phyloP scores from a whole-genome alignment of 2,113 vertebrate species.

The Zapornia atra region DNA sequence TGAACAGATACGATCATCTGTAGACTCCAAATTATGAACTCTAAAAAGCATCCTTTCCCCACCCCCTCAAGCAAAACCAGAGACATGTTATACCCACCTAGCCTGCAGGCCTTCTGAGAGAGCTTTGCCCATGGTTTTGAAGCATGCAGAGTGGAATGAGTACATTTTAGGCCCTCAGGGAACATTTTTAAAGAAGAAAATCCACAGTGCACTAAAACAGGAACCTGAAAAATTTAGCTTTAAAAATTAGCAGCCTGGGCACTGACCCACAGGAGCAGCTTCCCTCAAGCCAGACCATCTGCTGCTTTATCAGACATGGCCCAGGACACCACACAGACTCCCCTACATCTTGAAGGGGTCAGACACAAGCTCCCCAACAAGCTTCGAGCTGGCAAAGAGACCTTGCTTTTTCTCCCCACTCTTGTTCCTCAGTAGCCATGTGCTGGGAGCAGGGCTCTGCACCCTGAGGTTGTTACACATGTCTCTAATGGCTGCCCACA shows the following conservation, averaged over 20 bases:
- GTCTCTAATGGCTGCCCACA: constrained; percentile 17
- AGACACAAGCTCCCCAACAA: not conserved
- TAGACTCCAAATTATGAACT: not conserved
- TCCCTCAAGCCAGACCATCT: not conserved
- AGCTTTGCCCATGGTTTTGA: not conserved
- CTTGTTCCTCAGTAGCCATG: not conserved
- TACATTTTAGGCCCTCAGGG: not conserved
- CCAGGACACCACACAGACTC: not conserved
- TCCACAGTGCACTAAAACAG: not conserved
- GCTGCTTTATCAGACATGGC: not conserved
- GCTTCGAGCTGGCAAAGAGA: not conserved
- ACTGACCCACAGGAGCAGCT: not conserved
- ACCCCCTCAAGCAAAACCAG: not conserved
- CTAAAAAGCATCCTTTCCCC: not conserved
- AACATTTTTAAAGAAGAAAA: not conserved
- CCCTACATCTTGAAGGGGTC: not conserved
- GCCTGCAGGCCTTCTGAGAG: not conserved
- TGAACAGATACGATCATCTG: not conserved
- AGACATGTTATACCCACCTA: rapidly evolving
- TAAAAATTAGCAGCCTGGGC: not conserved
- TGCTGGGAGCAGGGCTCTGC: not conserved
- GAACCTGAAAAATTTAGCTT: not conserved
- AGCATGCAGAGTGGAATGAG: not conserved
- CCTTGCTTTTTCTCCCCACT: not conserved
- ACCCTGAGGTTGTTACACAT: constrained; percentile 9